Evolutionary conservation across 2,888 invertebrate genomes (phyloP).

Genomic region (Cheilosia soror): DNA sequence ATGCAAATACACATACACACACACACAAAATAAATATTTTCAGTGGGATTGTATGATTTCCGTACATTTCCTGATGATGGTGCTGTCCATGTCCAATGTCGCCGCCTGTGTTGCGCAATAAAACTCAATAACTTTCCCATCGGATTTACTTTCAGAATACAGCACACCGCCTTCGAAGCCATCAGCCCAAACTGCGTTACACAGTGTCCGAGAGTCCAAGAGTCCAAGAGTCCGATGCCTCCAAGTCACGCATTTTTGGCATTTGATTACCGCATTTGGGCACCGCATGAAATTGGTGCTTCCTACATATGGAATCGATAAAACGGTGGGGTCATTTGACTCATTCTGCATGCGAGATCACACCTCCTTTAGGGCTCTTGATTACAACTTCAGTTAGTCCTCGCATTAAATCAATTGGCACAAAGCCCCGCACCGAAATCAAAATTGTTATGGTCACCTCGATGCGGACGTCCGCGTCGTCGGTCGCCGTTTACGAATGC

Average conservation of each 20-base stretch:
- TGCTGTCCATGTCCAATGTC: too few relatives aligned
- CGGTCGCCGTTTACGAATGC: constrained; percentile 29
- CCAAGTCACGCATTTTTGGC: constrained; percentile 69
- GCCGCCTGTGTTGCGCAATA: constrained; percentile 37
- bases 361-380: constrained; percentile 65
- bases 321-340: constrained; percentile 21
- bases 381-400: constrained; percentile 68
- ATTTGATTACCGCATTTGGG: constrained; percentile 50
- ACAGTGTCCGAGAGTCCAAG: not conserved
- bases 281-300: constrained; percentile 18
- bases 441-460: constrained; percentile 63
- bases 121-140: constrained; percentile 52
- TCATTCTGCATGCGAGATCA: constrained; percentile 60
- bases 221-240: constrained; percentile 36
- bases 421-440: constrained; percentile 15
- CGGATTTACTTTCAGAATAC: constrained; percentile 42
- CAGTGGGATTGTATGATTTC: constrained; percentile 55
- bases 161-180: constrained; percentile 19
- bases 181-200: constrained; percentile 18
- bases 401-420: constrained; percentile 70
- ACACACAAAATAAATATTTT: constrained; percentile 55
- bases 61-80: constrained; percentile 27
- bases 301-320: constrained; percentile 55
- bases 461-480: constrained; percentile 9
- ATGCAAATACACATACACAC: constrained; percentile 39